Evolutionary conservation across 1,140 invertebrate species (phyloP).

Genomic region (Olivierus martensii): DNA sequence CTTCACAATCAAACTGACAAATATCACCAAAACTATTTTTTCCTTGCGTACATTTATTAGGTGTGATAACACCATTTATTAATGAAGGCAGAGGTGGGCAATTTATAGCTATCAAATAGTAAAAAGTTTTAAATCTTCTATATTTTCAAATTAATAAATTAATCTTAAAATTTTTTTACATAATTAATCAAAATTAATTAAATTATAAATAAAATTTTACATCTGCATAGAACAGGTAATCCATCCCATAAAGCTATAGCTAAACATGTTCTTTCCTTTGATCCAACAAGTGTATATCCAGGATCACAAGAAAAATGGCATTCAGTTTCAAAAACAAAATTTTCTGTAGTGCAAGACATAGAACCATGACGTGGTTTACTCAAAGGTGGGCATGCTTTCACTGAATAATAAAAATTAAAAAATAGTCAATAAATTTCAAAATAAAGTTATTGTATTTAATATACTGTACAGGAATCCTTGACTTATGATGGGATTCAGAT

Average conservation of each 20-base stretch:
- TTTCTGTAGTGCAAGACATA: conserved; percentile 43
- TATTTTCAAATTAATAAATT: background rate
- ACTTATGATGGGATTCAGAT: too few relatives aligned
- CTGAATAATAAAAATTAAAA: conserved; percentile 28
- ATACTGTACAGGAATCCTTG: too few relatives aligned
- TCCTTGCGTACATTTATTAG: conserved; percentile 33
- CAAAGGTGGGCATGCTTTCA: conserved; percentile 45
- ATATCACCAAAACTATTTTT: conserved; percentile 38
- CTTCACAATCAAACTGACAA: conserved; percentile 39
- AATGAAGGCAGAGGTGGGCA: conserved; percentile 38
- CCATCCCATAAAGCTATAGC: conserved; percentile 54
- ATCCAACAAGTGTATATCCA: conserved; percentile 49
- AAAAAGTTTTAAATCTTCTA: too few relatives aligned
- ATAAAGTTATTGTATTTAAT: too few relatives aligned
- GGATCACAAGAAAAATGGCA: conserved; percentile 48
- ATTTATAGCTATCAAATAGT: conserved; percentile 34
- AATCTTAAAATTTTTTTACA: background rate
- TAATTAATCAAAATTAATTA: background rate
- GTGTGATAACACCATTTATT: conserved; percentile 35
- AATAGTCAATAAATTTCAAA: too few relatives aligned
- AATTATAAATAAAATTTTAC: conserved; percentile 29
- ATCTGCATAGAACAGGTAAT: conserved; percentile 46
- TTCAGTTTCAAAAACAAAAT: conserved; percentile 44
- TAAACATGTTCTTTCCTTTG: conserved; percentile 47
- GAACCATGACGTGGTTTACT: conserved; percentile 40